phyloP scores from a whole-genome alignment of 1,140 invertebrate species.

The Eulimnadia texana region DNA sequence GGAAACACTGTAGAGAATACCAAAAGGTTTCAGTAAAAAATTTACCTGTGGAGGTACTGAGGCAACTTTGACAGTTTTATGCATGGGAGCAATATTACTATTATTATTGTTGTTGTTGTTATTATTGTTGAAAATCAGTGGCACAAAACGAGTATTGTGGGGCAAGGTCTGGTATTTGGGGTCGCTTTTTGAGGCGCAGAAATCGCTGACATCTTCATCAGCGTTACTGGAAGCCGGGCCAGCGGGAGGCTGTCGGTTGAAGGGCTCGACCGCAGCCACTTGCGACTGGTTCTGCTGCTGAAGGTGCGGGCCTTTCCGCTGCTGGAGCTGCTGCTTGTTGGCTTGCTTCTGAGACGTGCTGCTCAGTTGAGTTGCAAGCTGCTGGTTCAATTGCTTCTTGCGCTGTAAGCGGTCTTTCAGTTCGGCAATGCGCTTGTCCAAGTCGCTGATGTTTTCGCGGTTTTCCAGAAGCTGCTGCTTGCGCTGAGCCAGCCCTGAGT shows the following conservation, averaged over 20 bases:
- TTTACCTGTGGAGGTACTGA: constrained; percentile 25
- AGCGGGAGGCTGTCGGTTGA: constrained; percentile 40
- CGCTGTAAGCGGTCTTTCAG: constrained; percentile 75
- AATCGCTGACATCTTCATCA: constrained; percentile 26
- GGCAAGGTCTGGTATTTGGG: constrained; percentile 87
- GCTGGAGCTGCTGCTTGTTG: constrained; percentile 21
- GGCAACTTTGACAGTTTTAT: constrained; percentile 20
- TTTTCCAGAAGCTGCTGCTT: constrained; percentile 65
- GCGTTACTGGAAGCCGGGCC: constrained; percentile 16
- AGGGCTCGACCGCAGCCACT: constrained; percentile 76
- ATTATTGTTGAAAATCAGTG: constrained; percentile 17
- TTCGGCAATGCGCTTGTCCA: constrained; percentile 84
- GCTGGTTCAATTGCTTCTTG: constrained; percentile 71
- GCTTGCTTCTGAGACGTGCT: constrained; percentile 15
- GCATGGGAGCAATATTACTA: constrained; percentile 20
- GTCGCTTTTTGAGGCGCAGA: constrained; percentile 61
- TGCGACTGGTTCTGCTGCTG: constrained; percentile 23
- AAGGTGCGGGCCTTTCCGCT: neutral
- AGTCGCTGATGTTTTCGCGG: constrained; percentile 75
- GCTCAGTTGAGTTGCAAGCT: constrained; percentile 58
- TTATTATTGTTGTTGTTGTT: constrained; percentile 23
- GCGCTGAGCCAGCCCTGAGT: constrained; percentile 67
- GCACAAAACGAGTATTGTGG: constrained; percentile 46
- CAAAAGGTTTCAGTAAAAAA: neutral
- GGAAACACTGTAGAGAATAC: too few species aligned